Percentiles rank a stretch among this genome's conserved stretches.
Conservation (phyloP, 2,888 invertebrate genomes). For the Nomada goodeniana region DNA sequence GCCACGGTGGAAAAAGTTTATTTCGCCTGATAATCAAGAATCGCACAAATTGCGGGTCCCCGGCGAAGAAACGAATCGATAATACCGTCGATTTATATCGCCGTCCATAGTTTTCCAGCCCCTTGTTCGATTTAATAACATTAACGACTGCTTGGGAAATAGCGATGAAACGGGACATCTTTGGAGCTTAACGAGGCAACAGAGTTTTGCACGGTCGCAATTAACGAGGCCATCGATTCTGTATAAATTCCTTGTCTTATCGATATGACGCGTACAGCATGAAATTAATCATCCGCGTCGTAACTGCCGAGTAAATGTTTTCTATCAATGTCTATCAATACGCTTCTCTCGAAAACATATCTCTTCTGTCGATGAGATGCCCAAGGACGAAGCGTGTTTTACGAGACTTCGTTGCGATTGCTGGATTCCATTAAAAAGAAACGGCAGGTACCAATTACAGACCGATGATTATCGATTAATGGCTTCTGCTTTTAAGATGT, state of each 20-base stretch:
- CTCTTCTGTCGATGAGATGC: background rate
- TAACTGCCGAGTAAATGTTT: background rate
- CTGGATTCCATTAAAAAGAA: conserved; percentile 6
- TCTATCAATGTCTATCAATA: background rate
- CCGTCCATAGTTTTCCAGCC: background rate
- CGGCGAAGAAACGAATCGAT: background rate
- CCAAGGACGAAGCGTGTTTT: background rate
- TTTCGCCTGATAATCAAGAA: background rate
- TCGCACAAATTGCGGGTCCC: background rate
- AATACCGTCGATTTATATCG: background rate
- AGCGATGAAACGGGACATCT: conserved; percentile 9
- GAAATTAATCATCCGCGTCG: background rate
- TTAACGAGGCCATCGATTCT: conserved; percentile 14
- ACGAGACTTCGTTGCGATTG: background rate
- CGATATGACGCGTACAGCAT: conserved; percentile 13
- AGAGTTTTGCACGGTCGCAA: background rate
- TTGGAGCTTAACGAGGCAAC: conserved; percentile 20
- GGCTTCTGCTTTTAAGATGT: conserved; percentile 25
- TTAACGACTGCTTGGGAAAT: background rate
- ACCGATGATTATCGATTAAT: conserved; percentile 54
- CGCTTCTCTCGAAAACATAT: background rate
- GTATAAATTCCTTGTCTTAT: background rate
- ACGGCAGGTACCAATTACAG: conserved; percentile 42
- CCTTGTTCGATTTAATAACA: conserved; percentile 18
- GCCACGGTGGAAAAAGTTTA: background rate